A percentile compares a stretch with the other conserved stretches of the same genome.
phyloP scores from a whole-genome alignment of 2,888 invertebrate species.

The Eristalis intricaria region DNA sequence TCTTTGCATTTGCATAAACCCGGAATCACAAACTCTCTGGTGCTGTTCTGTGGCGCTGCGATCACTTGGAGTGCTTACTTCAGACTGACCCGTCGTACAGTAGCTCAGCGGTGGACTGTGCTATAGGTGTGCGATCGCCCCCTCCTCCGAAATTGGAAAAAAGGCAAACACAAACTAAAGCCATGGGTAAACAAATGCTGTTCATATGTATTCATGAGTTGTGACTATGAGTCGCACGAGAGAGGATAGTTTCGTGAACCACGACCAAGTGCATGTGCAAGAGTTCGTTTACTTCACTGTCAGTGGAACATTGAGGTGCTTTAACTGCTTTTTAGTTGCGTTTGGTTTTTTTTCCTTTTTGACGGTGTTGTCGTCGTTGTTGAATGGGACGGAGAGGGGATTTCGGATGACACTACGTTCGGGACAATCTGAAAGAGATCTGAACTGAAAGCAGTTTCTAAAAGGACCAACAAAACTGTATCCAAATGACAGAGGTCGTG shows the following conservation, averaged over 20 bases:
- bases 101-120: constrained; percentile 33
- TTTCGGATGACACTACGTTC: no score
- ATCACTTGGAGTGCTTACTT: constrained; percentile 46
- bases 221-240: constrained; percentile 5
- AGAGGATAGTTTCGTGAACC: constrained; percentile 22
- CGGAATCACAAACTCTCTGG: background rate
- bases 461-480: no score
- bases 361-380: constrained; percentile 12
- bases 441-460: no score
- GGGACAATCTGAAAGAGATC: no score
- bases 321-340: background rate
- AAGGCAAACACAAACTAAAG: background rate
- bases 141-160: background rate
- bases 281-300: constrained; percentile 25
- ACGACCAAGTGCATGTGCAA: constrained; percentile 27
- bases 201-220: constrained; percentile 1
- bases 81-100: constrained; percentile 47
- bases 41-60: constrained; percentile 1
- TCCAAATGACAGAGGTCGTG: no score
- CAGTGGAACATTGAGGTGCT: background rate
- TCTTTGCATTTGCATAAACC: background rate
- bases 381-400: no score
- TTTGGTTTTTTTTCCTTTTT: no score
- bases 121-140: constrained; percentile 40
- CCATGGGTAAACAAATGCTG: constrained; percentile 8